A percentile compares a stretch with the other conserved stretches of the same genome.
phyloP scores from a whole-genome alignment of 2,888 invertebrate species.

The Cordilura impudica region DNA sequence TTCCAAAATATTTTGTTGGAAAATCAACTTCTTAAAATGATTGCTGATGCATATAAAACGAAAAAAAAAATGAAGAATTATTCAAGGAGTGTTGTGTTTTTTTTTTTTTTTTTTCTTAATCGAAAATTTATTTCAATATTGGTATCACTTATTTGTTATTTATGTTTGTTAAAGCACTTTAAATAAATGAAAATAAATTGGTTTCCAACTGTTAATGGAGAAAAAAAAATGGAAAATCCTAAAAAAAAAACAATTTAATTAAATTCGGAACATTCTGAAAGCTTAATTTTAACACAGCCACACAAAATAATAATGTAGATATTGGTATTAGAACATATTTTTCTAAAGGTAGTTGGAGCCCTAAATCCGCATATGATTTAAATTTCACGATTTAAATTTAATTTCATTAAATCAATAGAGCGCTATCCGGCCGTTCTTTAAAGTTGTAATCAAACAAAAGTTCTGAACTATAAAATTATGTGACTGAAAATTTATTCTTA shows the following conservation, averaged over 20 bases:
- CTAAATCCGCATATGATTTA: no score
- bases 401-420: no score
- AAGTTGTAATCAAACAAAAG: no score
- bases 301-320: no score
- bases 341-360: no score
- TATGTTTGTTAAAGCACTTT: slow-evolving; percentile 50
- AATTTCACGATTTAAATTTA: no score
- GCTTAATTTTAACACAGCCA: no score
- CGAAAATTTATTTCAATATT: slow-evolving; percentile 15
- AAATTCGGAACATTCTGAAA: no score
- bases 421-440: no score
- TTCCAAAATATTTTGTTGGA: neutral
- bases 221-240: slow-evolving; percentile 15
- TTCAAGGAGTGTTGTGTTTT: neutral
- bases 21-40: slow-evolving; percentile 52
- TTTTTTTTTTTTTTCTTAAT: neutral
- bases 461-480: no score
- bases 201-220: slow-evolving; percentile 43
- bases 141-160: slow-evolving; percentile 35
- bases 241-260: slow-evolving; percentile 16
- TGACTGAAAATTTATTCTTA: no score
- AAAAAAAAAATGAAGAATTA: neutral
- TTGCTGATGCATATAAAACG: slow-evolving; percentile 14
- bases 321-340: no score
- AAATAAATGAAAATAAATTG: slow-evolving; percentile 59